Conservation (phyloP, 2,797 vertebrate genomes). For the Ispidina lecontei region DNA sequence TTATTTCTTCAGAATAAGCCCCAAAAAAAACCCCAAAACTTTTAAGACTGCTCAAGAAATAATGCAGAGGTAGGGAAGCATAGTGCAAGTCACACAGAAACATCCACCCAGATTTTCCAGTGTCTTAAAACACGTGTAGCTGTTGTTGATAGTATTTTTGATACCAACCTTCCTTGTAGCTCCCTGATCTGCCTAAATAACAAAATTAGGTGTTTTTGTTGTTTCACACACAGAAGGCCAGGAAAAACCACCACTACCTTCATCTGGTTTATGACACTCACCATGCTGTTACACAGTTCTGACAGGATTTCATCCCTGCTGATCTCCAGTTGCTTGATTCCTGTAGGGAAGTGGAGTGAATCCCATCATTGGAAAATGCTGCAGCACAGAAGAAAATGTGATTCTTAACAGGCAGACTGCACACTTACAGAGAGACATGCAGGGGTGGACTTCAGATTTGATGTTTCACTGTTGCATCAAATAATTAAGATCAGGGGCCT, state of each 20-base stretch:
- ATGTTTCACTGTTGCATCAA: not conserved
- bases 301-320: not conserved
- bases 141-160: not conserved
- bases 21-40: not conserved
- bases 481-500: not conserved
- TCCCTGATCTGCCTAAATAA: not conserved
- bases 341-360: not conserved
- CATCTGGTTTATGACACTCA: not conserved
- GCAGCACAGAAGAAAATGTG: not conserved
- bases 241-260: rapidly evolving
- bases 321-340: not conserved
- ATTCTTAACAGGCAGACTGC: not conserved
- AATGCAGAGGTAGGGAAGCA: not conserved
- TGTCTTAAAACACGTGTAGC: not conserved
- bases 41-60: not conserved
- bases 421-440: not conserved
- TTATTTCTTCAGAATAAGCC: not conserved
- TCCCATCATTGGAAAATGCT: not conserved
- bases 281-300: not conserved
- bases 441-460: not conserved
- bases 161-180: not conserved
- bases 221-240: not conserved
- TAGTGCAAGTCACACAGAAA: not conserved
- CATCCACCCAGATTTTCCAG: not conserved
- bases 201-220: not conserved